Conservation (phyloP, 2,113 vertebrate genomes). For the Bubo bubo region DNA sequence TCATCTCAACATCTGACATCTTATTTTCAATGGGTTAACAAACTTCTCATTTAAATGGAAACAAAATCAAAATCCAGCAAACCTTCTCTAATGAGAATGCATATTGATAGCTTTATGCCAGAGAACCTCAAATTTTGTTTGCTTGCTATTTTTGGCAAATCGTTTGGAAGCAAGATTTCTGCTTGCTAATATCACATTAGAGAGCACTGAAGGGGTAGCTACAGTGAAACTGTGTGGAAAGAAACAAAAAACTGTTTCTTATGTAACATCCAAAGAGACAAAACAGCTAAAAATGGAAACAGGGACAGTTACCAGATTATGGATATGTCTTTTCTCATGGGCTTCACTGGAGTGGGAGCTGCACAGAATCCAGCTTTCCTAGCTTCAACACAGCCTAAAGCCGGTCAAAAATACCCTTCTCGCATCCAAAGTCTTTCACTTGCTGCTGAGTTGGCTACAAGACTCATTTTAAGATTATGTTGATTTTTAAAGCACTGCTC, state of each 20-base stretch:
- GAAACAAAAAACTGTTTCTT: background rate
- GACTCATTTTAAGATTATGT: constrained; percentile 8
- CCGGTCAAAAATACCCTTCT: background rate
- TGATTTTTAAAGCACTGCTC: constrained; percentile 14
- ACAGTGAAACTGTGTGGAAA: background rate
- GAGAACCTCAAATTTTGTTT: background rate
- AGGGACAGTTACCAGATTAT: background rate
- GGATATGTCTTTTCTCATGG: background rate
- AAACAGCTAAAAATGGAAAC: background rate
- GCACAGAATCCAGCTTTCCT: background rate
- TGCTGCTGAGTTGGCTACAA: background rate
- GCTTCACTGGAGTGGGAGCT: background rate
- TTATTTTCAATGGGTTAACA: background rate
- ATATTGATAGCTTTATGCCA: background rate
- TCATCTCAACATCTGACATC: background rate
- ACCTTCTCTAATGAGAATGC: background rate
- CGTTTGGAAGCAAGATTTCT: background rate
- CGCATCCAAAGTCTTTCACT: background rate
- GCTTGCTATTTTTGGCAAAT: background rate
- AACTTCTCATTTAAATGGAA: background rate
- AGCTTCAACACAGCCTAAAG: background rate
- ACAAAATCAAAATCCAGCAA: background rate
- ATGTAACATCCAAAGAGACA: background rate
- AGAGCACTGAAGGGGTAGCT: background rate
- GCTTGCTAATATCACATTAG: background rate